Evolutionary conservation across 2,888 invertebrate genomes (phyloP).

Genomic region (Phaonia tiefii): DNA sequence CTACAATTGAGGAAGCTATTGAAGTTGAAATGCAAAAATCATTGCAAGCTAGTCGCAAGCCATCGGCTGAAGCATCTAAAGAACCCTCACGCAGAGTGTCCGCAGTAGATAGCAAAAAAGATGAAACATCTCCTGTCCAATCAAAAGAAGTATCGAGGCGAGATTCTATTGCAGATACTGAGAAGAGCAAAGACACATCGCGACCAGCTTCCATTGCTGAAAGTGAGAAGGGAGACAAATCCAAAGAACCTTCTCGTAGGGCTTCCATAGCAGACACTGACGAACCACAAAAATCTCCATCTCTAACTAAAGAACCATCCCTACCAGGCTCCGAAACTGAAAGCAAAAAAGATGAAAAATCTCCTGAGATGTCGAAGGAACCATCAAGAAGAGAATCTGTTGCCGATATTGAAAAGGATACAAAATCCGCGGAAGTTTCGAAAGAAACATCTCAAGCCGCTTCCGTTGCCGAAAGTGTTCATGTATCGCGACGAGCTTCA

Average conservation of each 20-base stretch:
- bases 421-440: neutral
- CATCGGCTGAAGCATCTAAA: constrained; percentile 40
- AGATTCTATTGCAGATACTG: constrained; percentile 49
- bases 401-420: constrained; percentile 39
- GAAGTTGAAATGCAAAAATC: constrained; percentile 75
- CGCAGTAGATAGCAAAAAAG: constrained; percentile 49
- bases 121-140: constrained; percentile 39
- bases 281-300: constrained; percentile 51
- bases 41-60: constrained; percentile 65
- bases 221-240: constrained; percentile 52
- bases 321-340: constrained; percentile 42
- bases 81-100: constrained; percentile 45
- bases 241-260: constrained; percentile 51
- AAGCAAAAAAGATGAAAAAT: constrained; percentile 38
- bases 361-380: constrained; percentile 55
- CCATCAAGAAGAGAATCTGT: constrained; percentile 59
- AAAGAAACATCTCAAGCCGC: constrained; percentile 45
- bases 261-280: constrained; percentile 52
- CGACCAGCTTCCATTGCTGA: constrained; percentile 51
- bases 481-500: neutral
- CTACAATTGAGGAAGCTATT: constrained; percentile 79
- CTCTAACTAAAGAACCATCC: constrained; percentile 28
- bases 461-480: constrained; percentile 51
- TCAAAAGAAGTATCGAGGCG: constrained; percentile 47
- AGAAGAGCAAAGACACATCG: constrained; percentile 34